Percentiles rank a stretch among this genome's conserved stretches.
phyloP scores from a whole-genome alignment of 2,797 vertebrate species.

The Garrulus glandarius region DNA sequence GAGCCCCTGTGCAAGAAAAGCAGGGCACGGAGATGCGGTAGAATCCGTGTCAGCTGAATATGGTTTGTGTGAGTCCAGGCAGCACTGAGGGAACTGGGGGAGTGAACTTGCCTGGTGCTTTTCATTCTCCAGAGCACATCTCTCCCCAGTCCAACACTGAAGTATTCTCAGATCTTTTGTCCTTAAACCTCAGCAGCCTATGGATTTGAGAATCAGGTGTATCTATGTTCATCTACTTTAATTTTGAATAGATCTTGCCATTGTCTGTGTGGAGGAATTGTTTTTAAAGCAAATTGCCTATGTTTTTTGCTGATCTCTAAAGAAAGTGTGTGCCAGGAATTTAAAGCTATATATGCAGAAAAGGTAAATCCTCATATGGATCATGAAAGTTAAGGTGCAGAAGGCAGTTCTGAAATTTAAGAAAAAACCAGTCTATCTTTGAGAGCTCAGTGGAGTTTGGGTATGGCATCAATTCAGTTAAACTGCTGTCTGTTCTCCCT shows the following conservation, averaged over 20 bases:
- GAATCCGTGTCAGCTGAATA: not conserved
- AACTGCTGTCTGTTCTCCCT: not conserved
- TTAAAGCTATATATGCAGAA: not conserved
- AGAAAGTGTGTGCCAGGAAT: not conserved
- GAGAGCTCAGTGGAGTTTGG: not conserved
- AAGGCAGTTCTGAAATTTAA: not conserved
- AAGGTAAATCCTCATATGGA: not conserved
- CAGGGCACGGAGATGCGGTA: not conserved
- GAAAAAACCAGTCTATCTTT: not conserved
- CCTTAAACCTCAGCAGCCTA: not conserved
- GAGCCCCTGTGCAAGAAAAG: not conserved
- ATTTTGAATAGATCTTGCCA: not conserved
- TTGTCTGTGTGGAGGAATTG: not conserved
- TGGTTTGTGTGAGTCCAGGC: not conserved
- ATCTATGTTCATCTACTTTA: not conserved
- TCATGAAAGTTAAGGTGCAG: not conserved
- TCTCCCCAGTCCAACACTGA: not conserved
- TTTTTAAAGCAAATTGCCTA: not conserved
- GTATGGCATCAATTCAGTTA: not conserved
- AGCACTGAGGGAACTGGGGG: not conserved
- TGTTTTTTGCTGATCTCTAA: not conserved
- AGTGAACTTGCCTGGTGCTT: not conserved
- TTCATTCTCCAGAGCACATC: not conserved
- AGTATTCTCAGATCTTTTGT: not conserved
- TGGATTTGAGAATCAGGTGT: not conserved